Base-by-base conservation (phyloP, 2,797 vertebrate species). In the Babyrousa celebensis region DNA sequence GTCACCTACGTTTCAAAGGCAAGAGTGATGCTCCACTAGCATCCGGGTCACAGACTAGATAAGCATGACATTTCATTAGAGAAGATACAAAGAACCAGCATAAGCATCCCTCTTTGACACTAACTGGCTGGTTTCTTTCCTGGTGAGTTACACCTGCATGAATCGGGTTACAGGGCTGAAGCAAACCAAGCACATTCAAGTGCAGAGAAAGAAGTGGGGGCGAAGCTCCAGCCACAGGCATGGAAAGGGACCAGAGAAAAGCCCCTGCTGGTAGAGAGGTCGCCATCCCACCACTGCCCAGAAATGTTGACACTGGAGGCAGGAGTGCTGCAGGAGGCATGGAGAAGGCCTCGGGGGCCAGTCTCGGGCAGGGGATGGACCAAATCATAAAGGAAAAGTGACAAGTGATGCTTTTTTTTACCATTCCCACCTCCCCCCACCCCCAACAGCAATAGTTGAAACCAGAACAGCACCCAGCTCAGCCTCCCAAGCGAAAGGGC, bases 371-470 rank as follows among this genome's bases (percentile, higher is more conserved):
- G 25, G 25, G 6, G 9, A 32, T 25, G 25, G 56, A 78, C 17
- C 29, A 85, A 78, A 52, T 78, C 23, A 32, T 56, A 75, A 87
- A 95, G 85, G 62, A 89, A 79, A 90, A 36, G 78, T 25, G 40
- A 77, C 70, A 93, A 52, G 84, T 32, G 62, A 84, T 40, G 91
- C 12, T 52, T 56, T 43, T 56, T 43, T 70, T 65, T 74, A 18
- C 15, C 36, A 27, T 21, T 23, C 16, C 32, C 54, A 25, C 27
- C 36, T 5, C 36, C 25, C 54, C 36, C 78, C 9, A 4, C 48
- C 14, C 20, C 89, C 27, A 74, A 25, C 89, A 88, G 43, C 12
- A 75, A 85, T 62, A 32, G 10, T 65, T 79, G 71, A 92, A 96
- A 70, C 52, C 16, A 1, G 5, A 67, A 80, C 2, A 54, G 20